Evolutionary conservation across 2,113 vertebrate genomes (phyloP).

Genomic region (Malurus cyaneus): DNA sequence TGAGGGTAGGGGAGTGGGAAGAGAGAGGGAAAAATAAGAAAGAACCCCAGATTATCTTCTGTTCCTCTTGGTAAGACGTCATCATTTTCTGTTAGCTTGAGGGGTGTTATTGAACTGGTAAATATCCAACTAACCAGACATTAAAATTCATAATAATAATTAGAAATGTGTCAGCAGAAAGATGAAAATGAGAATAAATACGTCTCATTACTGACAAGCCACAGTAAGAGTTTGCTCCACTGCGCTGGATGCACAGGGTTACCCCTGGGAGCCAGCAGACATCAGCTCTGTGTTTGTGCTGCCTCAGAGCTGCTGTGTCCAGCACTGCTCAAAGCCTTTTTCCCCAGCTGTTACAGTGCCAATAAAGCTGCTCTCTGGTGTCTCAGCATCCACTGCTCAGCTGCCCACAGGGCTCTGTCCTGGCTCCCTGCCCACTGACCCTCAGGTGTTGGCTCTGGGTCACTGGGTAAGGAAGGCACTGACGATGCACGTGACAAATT

Average conservation of each 20-base stretch:
- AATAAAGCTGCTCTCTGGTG: not conserved
- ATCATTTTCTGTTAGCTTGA: not conserved
- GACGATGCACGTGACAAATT: not conserved
- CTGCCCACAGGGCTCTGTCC: not conserved
- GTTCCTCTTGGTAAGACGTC: not conserved
- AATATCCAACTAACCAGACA: not conserved
- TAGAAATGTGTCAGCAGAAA: constrained; percentile 16
- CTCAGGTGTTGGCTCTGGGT: not conserved
- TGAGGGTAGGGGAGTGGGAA: not conserved
- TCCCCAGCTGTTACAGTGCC: not conserved
- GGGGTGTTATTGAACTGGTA: not conserved
- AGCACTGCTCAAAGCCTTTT: not conserved
- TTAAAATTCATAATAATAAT: constrained; percentile 6
- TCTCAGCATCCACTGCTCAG: not conserved
- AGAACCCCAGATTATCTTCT: not conserved
- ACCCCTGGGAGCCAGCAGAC: not conserved
- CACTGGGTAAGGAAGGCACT: not conserved
- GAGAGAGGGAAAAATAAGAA: not conserved
- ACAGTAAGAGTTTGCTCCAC: not conserved
- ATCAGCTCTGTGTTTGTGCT: not conserved
- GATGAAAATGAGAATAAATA: constrained; percentile 3
- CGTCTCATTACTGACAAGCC: not conserved
- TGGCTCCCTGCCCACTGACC: not conserved
- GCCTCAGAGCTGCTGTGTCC: not conserved
- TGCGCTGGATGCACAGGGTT: not conserved